phyloP scores from a whole-genome alignment of 2,888 invertebrate genomes.

The Apocheima hispidaria region DNA sequence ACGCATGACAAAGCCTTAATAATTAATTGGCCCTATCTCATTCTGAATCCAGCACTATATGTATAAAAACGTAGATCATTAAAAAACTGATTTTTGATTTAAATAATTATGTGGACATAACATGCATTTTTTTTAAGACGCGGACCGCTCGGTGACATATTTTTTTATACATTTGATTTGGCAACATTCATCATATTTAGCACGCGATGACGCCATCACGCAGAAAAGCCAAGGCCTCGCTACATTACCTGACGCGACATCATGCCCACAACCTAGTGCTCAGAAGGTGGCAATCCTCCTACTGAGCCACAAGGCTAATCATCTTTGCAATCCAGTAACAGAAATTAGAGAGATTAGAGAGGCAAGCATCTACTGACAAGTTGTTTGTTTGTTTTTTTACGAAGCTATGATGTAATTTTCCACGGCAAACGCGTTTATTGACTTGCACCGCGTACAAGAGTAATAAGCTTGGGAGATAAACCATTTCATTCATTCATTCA shows the following conservation, averaged over 20 bases:
- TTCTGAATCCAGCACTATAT: neutral
- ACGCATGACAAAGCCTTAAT: too few relatives aligned
- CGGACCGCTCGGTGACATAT: too few relatives aligned
- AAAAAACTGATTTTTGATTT: neutral
- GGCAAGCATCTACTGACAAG: neutral
- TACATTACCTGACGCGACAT: too few relatives aligned
- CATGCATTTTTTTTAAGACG: neutral
- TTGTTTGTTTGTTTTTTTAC: constrained; percentile 11
- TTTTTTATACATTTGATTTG: too few relatives aligned
- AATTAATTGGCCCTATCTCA: neutral
- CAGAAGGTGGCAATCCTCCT: too few relatives aligned
- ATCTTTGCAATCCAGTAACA: too few relatives aligned
- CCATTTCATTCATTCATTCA: too few relatives aligned
- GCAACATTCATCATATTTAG: too few relatives aligned
- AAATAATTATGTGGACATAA: constrained; percentile 3
- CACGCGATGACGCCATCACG: too few relatives aligned
- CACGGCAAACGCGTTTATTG: constrained; percentile 7
- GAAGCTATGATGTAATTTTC: constrained; percentile 12
- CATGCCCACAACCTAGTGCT: too few relatives aligned
- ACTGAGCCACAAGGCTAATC: too few relatives aligned
- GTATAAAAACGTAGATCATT: neutral
- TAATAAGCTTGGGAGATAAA: neutral
- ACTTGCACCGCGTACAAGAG: neutral
- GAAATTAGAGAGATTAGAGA: constrained; percentile 6
- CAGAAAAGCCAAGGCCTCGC: too few relatives aligned